Conservation (phyloP, 2,797 vertebrate species). For the Hipposideros larvatus region DNA sequence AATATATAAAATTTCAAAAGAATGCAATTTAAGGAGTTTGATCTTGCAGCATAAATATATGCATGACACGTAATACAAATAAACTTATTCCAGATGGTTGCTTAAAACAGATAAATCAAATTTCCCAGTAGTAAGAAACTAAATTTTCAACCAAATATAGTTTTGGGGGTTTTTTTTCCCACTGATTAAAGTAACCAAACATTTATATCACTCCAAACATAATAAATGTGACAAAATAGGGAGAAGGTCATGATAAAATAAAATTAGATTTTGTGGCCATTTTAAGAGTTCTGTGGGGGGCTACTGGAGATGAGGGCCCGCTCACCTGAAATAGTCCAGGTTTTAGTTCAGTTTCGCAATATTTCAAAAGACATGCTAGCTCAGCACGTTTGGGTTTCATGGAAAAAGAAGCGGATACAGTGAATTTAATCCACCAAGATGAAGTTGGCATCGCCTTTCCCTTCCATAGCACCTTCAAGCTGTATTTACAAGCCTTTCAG, state of each 20-base stretch:
- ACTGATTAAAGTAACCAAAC: conserved; percentile 83
- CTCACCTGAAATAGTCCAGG: background rate
- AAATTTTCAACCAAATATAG: conserved; percentile 83
- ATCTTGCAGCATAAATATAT: conserved; percentile 88
- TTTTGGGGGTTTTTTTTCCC: conserved; percentile 40
- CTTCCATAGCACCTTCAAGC: background rate
- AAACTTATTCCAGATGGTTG: conserved; percentile 89
- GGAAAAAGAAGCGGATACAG: background rate
- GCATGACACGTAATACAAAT: conserved; percentile 86
- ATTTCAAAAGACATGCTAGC: background rate
- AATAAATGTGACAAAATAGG: conserved; percentile 78
- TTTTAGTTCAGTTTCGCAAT: conserved; percentile 31
- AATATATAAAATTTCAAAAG: conserved; percentile 86
- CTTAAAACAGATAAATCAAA: conserved; percentile 86
- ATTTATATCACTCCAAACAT: conserved; percentile 80
- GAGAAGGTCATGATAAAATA: conserved; percentile 55
- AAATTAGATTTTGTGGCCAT: conserved; percentile 67
- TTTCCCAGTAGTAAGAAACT: conserved; percentile 81
- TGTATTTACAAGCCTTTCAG: conserved; percentile 68
- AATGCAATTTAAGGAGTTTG: conserved; percentile 85
- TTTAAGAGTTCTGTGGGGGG: conserved; percentile 58
- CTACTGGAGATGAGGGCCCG: conserved; percentile 43
- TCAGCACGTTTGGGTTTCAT: background rate
- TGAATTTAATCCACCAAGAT: conserved; percentile 9
- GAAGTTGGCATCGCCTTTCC: conserved; percentile 15